Percentiles rank a stretch among this genome's conserved stretches.
Conservation (phyloP, 2,797 vertebrate genomes). For the Trachurus trachurus region DNA sequence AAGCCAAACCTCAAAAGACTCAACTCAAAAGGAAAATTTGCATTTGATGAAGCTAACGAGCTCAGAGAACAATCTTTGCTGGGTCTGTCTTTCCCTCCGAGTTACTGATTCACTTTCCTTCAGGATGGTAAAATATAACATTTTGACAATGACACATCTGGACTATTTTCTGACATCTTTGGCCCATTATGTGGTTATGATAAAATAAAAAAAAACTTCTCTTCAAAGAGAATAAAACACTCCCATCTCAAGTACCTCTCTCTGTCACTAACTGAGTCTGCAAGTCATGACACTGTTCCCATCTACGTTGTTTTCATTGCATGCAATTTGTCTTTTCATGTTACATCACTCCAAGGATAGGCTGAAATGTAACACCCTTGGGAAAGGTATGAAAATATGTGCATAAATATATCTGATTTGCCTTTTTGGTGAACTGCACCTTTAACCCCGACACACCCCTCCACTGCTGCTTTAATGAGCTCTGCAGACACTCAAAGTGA, state of each 20-base stretch:
- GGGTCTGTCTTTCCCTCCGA: constrained; percentile 20
- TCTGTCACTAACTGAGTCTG: neutral
- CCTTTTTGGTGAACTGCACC: constrained; percentile 56
- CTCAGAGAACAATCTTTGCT: neutral
- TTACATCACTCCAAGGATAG: constrained; percentile 9
- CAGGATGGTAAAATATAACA: constrained; percentile 4
- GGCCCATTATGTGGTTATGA: constrained; percentile 38
- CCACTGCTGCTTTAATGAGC: constrained; percentile 67
- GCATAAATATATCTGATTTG: constrained; percentile 17
- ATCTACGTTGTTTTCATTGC: neutral
- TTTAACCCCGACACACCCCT: constrained; percentile 64
- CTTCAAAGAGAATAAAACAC: constrained; percentile 5
- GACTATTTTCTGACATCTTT: constrained; percentile 44
- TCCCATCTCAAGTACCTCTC: constrained; percentile 11
- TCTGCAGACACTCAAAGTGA: constrained; percentile 58
- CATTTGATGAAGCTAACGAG: constrained; percentile 38
- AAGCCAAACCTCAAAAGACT: constrained; percentile 31
- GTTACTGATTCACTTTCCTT: constrained; percentile 36
- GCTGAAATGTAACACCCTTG: constrained; percentile 32
- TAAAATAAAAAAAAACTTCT: neutral
- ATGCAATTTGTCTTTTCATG: neutral
- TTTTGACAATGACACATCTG: constrained; percentile 28
- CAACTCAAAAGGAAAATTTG: constrained; percentile 42
- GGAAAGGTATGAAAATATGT: constrained; percentile 10
- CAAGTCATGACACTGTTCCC: neutral